Percentiles rank a stretch among this genome's conserved stretches.
Conservation (phyloP, 2,888 invertebrate genomes). For the Chelonus formosanus region DNA sequence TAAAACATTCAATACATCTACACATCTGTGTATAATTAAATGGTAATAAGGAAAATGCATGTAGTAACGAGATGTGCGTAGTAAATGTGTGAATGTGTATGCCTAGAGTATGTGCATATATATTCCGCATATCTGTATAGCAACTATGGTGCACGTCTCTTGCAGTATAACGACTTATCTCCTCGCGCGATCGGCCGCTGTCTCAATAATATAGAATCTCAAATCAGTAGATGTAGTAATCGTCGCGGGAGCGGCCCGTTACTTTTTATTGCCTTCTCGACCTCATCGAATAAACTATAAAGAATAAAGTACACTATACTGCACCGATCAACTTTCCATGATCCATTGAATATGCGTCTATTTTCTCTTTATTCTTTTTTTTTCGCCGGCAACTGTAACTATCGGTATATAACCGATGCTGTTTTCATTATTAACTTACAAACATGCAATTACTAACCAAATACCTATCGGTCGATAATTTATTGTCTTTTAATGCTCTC, state of each 20-base stretch:
- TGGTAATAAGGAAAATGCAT: no score
- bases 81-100: no score
- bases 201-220: conserved; percentile 42
- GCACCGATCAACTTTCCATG: conserved; percentile 13
- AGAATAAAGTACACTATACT: conserved; percentile 6
- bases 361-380: no score
- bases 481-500: not conserved
- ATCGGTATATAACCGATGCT: no score
- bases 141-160: conserved; percentile 6
- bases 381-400: no score
- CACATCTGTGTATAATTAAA: no score
- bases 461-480: not conserved
- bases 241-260: conserved; percentile 47
- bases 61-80: no score
- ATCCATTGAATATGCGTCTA: conserved; percentile 7
- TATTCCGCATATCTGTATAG: not conserved
- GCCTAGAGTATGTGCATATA: not conserved
- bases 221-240: conserved; percentile 48
- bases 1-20: no score
- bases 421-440: no score
- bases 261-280: conserved; percentile 46
- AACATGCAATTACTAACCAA: no score
- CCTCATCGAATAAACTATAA: conserved; percentile 37
- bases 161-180: conserved; percentile 29
- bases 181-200: conserved; percentile 25